Conservation (phyloP, 2,113 vertebrate species). For the Phalacrocorax pelagicus region DNA sequence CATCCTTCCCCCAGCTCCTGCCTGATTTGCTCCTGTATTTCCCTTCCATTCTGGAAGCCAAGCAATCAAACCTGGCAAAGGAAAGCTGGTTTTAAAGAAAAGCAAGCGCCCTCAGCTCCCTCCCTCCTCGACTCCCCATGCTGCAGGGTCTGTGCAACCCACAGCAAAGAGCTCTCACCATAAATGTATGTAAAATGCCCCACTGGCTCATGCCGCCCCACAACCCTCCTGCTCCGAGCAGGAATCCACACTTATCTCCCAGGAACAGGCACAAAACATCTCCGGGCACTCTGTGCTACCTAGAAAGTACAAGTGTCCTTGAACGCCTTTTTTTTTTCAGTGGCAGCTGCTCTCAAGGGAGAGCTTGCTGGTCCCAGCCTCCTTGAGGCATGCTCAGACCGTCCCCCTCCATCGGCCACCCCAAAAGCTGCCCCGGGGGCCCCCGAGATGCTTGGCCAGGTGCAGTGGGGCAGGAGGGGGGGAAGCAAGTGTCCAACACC, state of each 20-base stretch:
- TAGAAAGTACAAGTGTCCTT: background rate
- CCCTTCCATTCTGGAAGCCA: background rate
- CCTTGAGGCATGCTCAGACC: fast-evolving
- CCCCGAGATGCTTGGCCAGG: fast-evolving
- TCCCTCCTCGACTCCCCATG: fast-evolving
- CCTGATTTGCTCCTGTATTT: background rate
- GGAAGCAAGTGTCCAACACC: background rate
- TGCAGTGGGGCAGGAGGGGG: fast-evolving
- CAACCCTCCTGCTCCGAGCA: background rate
- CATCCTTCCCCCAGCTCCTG: background rate
- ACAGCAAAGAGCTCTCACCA: fast-evolving
- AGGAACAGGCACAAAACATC: background rate
- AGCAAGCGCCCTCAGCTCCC: background rate
- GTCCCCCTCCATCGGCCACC: background rate
- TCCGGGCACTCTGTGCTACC: background rate
- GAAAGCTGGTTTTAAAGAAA: background rate
- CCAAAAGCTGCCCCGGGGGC: background rate
- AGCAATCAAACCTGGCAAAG: background rate
- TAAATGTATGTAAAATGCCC: fast-evolving
- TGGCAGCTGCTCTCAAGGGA: background rate
- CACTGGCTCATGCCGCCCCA: fast-evolving
- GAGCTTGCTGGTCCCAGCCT: background rate
- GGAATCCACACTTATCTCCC: background rate
- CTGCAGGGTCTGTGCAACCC: background rate
- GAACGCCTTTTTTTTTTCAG: background rate